phyloP scores from a whole-genome alignment of 2,888 invertebrate genomes.

The Chrysomela aeneicollis region DNA sequence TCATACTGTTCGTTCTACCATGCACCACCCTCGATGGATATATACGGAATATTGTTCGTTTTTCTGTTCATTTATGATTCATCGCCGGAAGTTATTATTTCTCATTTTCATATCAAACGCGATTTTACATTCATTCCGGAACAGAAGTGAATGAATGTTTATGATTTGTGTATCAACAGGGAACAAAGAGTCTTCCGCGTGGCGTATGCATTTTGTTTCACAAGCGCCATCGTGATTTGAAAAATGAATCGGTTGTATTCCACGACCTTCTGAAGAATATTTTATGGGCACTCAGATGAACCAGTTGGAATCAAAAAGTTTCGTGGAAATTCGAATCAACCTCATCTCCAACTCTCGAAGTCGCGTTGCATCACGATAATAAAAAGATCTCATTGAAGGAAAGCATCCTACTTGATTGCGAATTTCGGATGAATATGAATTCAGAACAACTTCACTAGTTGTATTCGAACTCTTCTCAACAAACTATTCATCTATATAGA shows the following conservation, averaged over 20 bases:
- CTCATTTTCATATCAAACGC: not conserved
- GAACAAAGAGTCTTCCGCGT: not conserved
- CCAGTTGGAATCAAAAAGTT: not conserved
- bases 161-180: not conserved
- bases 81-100: conserved; percentile 3
- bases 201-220: not conserved
- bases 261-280: not conserved
- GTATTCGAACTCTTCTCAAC: too few species aligned
- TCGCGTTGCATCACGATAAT: not conserved
- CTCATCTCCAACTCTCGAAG: not conserved
- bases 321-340: not conserved
- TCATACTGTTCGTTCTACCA: too few species aligned
- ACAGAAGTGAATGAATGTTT: not conserved
- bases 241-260: not conserved
- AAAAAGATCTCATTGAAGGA: not conserved
- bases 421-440: too few species aligned
- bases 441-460: too few species aligned
- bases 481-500: too few species aligned
- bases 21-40: too few species aligned
- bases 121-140: not conserved
- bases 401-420: not conserved
- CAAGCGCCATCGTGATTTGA: not conserved
- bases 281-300: not conserved
- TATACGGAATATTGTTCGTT: not conserved
- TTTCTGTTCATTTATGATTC: not conserved